Evolutionary conservation across 2,113 vertebrate genomes (phyloP).

Genomic region (Seriola aureovittata): DNA sequence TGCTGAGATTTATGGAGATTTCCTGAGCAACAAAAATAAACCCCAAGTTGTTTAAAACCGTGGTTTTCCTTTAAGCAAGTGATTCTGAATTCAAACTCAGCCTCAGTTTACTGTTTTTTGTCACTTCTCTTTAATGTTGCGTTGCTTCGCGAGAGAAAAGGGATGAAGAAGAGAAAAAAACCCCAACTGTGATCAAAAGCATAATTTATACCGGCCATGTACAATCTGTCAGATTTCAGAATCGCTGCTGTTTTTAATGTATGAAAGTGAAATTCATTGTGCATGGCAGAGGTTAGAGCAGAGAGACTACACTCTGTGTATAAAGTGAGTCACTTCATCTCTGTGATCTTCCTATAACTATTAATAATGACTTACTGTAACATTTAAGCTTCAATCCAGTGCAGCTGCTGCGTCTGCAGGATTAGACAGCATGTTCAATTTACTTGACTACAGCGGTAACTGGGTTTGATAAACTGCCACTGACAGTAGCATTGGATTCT

Average conservation of each 20-base stretch:
- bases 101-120: background rate
- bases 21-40: background rate
- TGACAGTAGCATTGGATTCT: slow-evolving; percentile 38
- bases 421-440: slow-evolving; percentile 13
- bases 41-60: background rate
- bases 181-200: background rate
- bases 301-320: background rate
- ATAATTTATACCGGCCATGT: background rate
- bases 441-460: slow-evolving; percentile 7
- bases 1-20: background rate
- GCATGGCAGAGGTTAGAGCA: background rate
- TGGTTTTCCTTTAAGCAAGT: background rate
- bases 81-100: background rate
- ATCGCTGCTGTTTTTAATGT: background rate
- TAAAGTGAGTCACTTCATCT: background rate
- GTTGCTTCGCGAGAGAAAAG: background rate
- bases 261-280: background rate
- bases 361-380: slow-evolving; percentile 7
- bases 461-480: slow-evolving; percentile 44
- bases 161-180: background rate
- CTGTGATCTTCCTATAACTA: background rate
- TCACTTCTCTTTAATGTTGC: background rate
- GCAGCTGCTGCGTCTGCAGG: background rate
- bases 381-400: background rate
- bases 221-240: background rate